Percentiles rank a stretch among this genome's conserved stretches.
phyloP scores from a whole-genome alignment of 2,113 vertebrate species.

The Cettia cetti region DNA sequence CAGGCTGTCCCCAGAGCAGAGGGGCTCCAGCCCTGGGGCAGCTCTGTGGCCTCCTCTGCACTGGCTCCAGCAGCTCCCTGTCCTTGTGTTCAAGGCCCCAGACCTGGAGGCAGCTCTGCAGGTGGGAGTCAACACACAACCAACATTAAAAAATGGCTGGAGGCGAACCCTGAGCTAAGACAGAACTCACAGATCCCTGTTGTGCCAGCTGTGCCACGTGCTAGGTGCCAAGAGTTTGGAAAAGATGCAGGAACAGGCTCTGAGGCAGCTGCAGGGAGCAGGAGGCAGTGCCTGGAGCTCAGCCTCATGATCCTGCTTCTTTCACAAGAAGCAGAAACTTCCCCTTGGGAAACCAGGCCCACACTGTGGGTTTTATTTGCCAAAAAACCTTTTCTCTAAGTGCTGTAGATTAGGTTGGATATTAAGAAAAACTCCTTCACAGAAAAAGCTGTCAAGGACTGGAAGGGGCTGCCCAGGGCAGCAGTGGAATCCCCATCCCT shows the following conservation, averaged over 20 bases:
- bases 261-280: fast-evolving
- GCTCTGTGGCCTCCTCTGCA: neutral
- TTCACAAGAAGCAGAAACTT: neutral
- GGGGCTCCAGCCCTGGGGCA: neutral
- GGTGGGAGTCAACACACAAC: neutral
- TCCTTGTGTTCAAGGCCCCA: neutral
- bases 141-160: neutral
- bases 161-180: neutral
- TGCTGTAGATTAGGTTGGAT: neutral
- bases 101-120: neutral
- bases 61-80: neutral
- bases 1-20: neutral
- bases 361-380: fast-evolving
- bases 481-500: neutral
- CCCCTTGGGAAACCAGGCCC: neutral
- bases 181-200: neutral
- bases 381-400: neutral
- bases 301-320: neutral
- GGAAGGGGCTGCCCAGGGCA: neutral
- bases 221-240: neutral
- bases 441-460: neutral
- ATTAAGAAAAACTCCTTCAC: neutral
- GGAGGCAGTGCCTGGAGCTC: neutral
- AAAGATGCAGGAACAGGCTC: neutral
- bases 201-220: fast-evolving